Evolutionary conservation across 2,888 invertebrate species (phyloP).

Genomic region (Tetramorium bicarinatum): DNA sequence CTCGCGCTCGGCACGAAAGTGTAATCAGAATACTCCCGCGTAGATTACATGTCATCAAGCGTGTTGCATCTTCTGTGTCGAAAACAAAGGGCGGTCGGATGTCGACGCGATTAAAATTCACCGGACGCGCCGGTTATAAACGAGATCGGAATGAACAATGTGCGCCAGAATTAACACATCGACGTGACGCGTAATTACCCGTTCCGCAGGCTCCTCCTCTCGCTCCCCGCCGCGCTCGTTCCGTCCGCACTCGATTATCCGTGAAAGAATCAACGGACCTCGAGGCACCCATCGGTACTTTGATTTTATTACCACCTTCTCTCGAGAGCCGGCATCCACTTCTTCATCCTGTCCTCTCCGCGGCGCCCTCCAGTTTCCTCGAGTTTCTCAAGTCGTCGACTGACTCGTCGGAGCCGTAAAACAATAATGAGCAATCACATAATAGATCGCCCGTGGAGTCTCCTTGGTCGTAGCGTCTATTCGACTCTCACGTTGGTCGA

Average conservation of each 20-base stretch:
- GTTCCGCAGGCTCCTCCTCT: slow-evolving; percentile 6
- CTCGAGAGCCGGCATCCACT: slow-evolving; percentile 24
- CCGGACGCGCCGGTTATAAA: slow-evolving; percentile 21
- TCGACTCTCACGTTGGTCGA: slow-evolving; percentile 45
- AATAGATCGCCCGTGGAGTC: slow-evolving; percentile 68
- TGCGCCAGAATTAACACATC: slow-evolving; percentile 58
- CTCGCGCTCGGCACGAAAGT: neutral
- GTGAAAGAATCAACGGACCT: slow-evolving; percentile 58
- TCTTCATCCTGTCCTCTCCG: slow-evolving; percentile 30
- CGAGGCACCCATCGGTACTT: slow-evolving; percentile 52
- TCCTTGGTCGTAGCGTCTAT: slow-evolving; percentile 65
- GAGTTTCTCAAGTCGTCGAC: slow-evolving; percentile 32
- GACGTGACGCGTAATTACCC: slow-evolving; percentile 64
- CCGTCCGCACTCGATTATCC: slow-evolving; percentile 21
- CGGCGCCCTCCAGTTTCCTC: slow-evolving; percentile 17
- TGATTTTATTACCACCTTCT: slow-evolving; percentile 67
- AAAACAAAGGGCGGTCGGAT: slow-evolving; percentile 21
- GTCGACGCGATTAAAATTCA: slow-evolving; percentile 48
- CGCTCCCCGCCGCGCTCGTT: neutral
- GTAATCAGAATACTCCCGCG: slow-evolving; percentile 7
- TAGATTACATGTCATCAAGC: slow-evolving; percentile 30
- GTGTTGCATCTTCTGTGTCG: slow-evolving; percentile 5
- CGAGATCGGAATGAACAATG: slow-evolving; percentile 56
- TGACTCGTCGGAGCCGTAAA: slow-evolving; percentile 67
- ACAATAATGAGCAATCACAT: slow-evolving; percentile 79